Evolutionary conservation across 2,797 vertebrate species (phyloP), one percentile per base, ranked within the genome.

Genomic region (Ptychobarbus kaznakovi): DNA sequence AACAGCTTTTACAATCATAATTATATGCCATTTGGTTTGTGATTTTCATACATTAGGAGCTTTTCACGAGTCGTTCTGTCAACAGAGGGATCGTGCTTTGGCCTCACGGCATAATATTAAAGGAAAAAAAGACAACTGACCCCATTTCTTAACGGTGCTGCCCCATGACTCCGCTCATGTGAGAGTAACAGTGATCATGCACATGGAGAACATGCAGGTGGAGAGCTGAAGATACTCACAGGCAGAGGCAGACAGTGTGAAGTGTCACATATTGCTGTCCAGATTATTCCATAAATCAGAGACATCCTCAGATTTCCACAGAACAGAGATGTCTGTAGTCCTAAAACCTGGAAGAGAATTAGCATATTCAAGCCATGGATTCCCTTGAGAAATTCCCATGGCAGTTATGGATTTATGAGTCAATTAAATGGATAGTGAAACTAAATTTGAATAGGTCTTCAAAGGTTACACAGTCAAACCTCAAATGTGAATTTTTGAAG

Each of bases 61-160:
- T 77, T 16, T 44, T 53, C 4, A 35, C 0, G 4, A 82, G 3
- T 38, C 1, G 16, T 16, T 73, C 68, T 25, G 56, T 81, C 46
- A 56, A 68, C 38, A 83, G 61, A 32, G 53, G 15, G 28, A 51
- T 44, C 25, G 4, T 44, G 61, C 16, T n/a, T 12, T 0, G 16
- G 58, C 9, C 12, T 28, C 13, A n/a, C 6, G 5, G 44, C 61
- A 79, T 74, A 20, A 38, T 72, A 83, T 75, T 81, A 83, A 75
- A 46, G 51, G n/a, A 75, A 61, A 80, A 65, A 77, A 79, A 51
- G 44, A 87, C 53, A 65, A 85, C 56, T 82, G 69, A 81, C 65
- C 74, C 44, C 73, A 65, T 51, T 83, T 53, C n/a, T 82, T 38
- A 85, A n/a, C 80, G 51, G 18, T 3, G 2, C 32, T 40, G 53